phyloP scores from a whole-genome alignment of 2,888 invertebrate genomes.

The Sarcophaga rosellei region DNA sequence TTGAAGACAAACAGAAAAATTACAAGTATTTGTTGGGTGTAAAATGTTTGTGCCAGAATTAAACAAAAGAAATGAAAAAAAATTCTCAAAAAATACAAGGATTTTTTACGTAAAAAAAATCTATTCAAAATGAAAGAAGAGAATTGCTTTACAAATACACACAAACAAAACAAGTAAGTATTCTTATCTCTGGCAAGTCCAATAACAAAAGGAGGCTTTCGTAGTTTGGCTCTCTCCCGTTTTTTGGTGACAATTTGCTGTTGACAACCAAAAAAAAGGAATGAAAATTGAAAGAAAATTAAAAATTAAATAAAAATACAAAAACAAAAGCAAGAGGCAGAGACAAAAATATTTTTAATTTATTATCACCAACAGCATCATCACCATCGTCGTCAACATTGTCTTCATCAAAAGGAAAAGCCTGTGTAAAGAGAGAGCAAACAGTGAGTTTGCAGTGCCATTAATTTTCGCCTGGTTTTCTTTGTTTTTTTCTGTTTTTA shows the following conservation, averaged over 20 bases:
- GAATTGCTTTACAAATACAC: not conserved
- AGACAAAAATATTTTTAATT: conserved; percentile 66
- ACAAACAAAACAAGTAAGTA: conserved; percentile 23
- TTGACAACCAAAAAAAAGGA: conserved; percentile 55
- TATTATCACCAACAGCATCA: conserved; percentile 51
- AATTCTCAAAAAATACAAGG: conserved; percentile 42
- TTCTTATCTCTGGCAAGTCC: conserved; percentile 50
- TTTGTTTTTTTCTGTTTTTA: not conserved
- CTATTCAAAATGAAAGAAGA: conserved; percentile 1
- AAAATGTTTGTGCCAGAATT: conserved; percentile 48
- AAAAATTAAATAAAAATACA: conserved; percentile 68
- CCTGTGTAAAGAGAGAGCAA: not conserved
- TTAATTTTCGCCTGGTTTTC: conserved; percentile 25
- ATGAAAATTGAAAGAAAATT: conserved; percentile 61
- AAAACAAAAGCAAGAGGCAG: conserved; percentile 29
- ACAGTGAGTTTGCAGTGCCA: not conserved
- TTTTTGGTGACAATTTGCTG: conserved; percentile 47
- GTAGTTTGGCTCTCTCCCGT: not conserved
- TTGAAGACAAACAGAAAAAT: not conserved
- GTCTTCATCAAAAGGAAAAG: not conserved
- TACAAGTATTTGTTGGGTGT: not conserved
- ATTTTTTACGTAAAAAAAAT: conserved; percentile 44
- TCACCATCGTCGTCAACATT: conserved; percentile 47
- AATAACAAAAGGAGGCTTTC: conserved; percentile 52
- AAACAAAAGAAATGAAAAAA: conserved; percentile 42